Evolutionary conservation across 2,888 invertebrate species (phyloP), one percentile per base, ranked within the genome.

Genomic region (Sepioteuthis lessoniana): DNA sequence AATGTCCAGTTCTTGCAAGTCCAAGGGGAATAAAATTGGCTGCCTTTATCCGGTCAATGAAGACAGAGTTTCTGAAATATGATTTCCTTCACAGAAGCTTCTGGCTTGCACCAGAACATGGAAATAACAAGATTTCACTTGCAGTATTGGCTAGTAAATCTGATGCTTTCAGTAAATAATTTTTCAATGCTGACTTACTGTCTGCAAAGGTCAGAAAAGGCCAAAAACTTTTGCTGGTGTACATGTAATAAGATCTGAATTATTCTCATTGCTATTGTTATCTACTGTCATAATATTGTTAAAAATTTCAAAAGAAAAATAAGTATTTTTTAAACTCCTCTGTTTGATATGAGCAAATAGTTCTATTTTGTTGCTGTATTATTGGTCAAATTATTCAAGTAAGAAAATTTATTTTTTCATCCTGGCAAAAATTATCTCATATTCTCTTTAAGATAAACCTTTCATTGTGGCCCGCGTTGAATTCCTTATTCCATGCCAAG

Each of bases 1-100:
- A 76, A 76, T 76, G n/a, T 76, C 76, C n/a, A 76, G 76, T 10
- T n/a, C n/a, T 76, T 76, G 76, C 1, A 76, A 35, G 76, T 76
- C 76, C n/a, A n/a, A 76, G n/a, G 76, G 76, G 76, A 76, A 76
- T 76, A 76, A 76, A 76, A n/a, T 76, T 76, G 76, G 76, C 76
- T 76, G 3, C 76, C 10, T 76, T 76, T 25, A 76, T n/a, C 19
- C n/a, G 76, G 76, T 76, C 76, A n/a, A 76, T 76, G n/a, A 76
- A 76, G 10, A n/a, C 76, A 76, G 76, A 76, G n/a, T 76, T 76
- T n/a, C 76, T 76, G n/a, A 76, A 76, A 76, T 76, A 76, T 76
- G 76, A 76, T 76, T 76, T n/a, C 76, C 76, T 16, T 76, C 76
- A 76, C 76, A 76, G n/a, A 76, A 76, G 13, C n/a, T 35, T 76